phyloP scores from a whole-genome alignment of 2,888 invertebrate species.

The Cerceris rybyensis region DNA sequence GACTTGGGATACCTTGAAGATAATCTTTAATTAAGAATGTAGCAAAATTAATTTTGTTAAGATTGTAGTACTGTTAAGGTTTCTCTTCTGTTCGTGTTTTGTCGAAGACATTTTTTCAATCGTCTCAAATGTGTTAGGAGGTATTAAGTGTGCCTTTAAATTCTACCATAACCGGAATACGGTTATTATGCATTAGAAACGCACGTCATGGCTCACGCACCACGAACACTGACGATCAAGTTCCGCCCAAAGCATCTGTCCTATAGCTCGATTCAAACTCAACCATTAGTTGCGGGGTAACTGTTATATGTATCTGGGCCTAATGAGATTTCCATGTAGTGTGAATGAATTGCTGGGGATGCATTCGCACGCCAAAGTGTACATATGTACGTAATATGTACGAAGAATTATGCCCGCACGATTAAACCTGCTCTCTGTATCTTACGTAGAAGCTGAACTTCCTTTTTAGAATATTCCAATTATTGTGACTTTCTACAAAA shows the following conservation, averaged over 20 bases:
- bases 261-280: slow-evolving; percentile 65
- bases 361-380: slow-evolving; percentile 42
- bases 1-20: too few relatives aligned
- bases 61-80: too few relatives aligned
- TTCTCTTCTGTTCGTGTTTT: background rate
- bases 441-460: too few relatives aligned
- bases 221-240: slow-evolving; percentile 67
- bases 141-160: slow-evolving; percentile 7
- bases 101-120: background rate
- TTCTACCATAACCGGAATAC: slow-evolving; percentile 20
- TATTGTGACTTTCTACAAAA: too few relatives aligned
- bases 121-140: background rate
- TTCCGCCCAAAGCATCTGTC: slow-evolving; percentile 64
- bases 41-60: too few relatives aligned
- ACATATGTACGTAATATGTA: background rate
- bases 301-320: slow-evolving; percentile 65
- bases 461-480: background rate
- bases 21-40: too few relatives aligned
- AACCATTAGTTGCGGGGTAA: slow-evolving; percentile 61
- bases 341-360: slow-evolving; percentile 67
- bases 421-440: too few relatives aligned
- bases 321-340: slow-evolving; percentile 74
- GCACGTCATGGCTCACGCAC: slow-evolving; percentile 60
- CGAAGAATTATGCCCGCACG: background rate
- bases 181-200: slow-evolving; percentile 67